Evolutionary conservation across 1,140 invertebrate genomes (phyloP), one percentile per base, ranked within the genome.

Genomic region (Drosophila willistoni): DNA sequence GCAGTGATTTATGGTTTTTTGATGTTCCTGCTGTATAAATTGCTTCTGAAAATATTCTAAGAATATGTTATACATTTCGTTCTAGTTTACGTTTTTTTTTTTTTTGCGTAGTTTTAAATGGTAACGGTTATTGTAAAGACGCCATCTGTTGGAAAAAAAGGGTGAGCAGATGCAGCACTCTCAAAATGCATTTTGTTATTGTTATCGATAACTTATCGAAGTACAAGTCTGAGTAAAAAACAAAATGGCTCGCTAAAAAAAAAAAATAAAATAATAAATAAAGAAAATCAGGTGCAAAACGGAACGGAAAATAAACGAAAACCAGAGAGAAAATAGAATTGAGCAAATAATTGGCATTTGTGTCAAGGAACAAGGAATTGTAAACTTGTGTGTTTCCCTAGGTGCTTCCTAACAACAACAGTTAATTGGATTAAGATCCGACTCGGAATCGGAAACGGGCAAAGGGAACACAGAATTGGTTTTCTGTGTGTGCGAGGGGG

Each of bases 1-100:
- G 71, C 74, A 12, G 34, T 83, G n/a, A 69, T 69, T 29, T 89
- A 82, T 33, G 51, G 74, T 7, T 76, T 71, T 10, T 13, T 90
- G 17, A 13, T 90, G 13, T 73, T 77, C 12, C 14, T 90, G 3
- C 9, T 74, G 10, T 90, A 73, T 22, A 66, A 41, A 14, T 64
- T 77, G 34, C 25, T 73, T 7, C 41, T 87, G 25, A 34, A 41
- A 34, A 1, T 33, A 9, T 69, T 54, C 14, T 34, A 47, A 19
- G 14, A 33, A 51, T 14, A 39, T 59, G n/a, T n/a, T 65, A 2
- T 17, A 17, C 22, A 14, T 51, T 39, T 64, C 63, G 34, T 73
- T 66, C 60, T 55, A 0, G 41, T 44, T 60, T 68, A 57, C 0
- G 5, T 13, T 57, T 34, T 44, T 61, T 34, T 59, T 29, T 25